Evolutionary conservation across 2,888 invertebrate species (phyloP).

Genomic region (Aporophyla lueneburgensis): DNA sequence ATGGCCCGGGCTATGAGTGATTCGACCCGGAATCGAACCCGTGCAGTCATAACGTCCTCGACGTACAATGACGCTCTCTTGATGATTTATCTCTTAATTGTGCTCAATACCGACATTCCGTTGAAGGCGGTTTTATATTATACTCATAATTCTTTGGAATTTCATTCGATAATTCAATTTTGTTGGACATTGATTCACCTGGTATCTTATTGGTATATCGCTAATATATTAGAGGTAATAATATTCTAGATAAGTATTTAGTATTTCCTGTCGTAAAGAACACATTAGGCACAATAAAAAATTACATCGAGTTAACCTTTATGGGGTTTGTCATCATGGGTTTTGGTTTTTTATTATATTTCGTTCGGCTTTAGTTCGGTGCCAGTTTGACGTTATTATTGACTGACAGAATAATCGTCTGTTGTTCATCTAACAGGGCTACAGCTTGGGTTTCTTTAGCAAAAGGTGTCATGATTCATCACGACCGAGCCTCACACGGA

Average conservation of each 20-base stretch:
- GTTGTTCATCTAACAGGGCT: neutral
- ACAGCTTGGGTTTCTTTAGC: no score
- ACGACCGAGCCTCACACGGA: no score
- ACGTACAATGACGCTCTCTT: constrained; percentile 82
- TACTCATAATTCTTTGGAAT: constrained; percentile 82
- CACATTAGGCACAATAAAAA: constrained; percentile 58
- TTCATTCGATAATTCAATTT: constrained; percentile 67
- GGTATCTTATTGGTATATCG: constrained; percentile 64
- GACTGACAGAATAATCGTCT: constrained; percentile 8
- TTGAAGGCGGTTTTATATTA: constrained; percentile 81
- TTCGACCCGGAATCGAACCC: constrained; percentile 82
- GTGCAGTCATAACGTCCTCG: constrained; percentile 89
- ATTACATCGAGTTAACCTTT: constrained; percentile 62
- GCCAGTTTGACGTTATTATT: constrained; percentile 11
- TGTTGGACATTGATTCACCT: constrained; percentile 61
- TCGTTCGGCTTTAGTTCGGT: constrained; percentile 22
- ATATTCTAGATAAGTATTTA: constrained; percentile 64
- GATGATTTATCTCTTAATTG: constrained; percentile 90
- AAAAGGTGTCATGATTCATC: no score
- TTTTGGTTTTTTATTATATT: constrained; percentile 41
- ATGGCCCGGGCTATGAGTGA: constrained; percentile 86
- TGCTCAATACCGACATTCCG: constrained; percentile 80
- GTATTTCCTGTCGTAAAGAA: constrained; percentile 65
- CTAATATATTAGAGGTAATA: constrained; percentile 61
- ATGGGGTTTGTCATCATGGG: constrained; percentile 54